These are phyloP conservation scores for Lutjanus campechanus DNA, from an alignment of 2,797 vertebrate species.

Conservation along the genomic window DNA sequence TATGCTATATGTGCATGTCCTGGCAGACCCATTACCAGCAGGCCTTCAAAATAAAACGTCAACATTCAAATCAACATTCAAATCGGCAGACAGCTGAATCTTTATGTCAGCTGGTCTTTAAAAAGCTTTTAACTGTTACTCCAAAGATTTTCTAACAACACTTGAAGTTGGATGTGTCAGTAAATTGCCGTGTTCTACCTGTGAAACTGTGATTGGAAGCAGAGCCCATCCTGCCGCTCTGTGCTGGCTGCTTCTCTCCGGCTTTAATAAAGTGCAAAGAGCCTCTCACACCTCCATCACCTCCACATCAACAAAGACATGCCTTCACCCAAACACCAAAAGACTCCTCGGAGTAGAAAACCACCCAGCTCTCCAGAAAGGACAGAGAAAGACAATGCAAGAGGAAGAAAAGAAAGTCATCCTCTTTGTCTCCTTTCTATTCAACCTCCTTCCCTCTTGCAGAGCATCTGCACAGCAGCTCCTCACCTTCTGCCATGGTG, in stretches of 20 bases:
- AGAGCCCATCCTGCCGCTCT: conserved; percentile 29
- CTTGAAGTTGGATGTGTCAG: not conserved
- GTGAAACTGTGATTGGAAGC: conserved; percentile 2
- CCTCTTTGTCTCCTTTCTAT: conserved; percentile 5
- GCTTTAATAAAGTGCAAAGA: not conserved
- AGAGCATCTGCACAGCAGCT: conserved; percentile 39
- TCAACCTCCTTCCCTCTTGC: not conserved
- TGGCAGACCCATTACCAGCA: not conserved
- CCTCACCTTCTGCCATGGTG: conserved; percentile 86
- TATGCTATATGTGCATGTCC: not conserved
- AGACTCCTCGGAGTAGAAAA: conserved; percentile 76
- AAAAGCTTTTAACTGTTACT: not conserved
- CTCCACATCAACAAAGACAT: conserved; percentile 75
- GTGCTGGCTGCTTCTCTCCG: not conserved
- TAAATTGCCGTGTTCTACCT: conserved; percentile 10
- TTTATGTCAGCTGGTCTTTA: not conserved
- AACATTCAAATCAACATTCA: not conserved
- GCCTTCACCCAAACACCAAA: conserved; percentile 83
- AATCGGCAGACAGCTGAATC: not conserved
- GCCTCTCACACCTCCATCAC: conserved; percentile 33
- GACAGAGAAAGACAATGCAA: conserved; percentile 69
- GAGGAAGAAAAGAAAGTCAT: conserved; percentile 63
- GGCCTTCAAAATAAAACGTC: conserved; percentile 36
- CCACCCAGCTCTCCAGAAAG: conserved; percentile 87
- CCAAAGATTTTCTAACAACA: too few relatives aligned